These are phyloP conservation scores for Tupaia chinensis DNA, from an alignment of 2,113 vertebrate species.

Conservation along the genomic window DNA sequence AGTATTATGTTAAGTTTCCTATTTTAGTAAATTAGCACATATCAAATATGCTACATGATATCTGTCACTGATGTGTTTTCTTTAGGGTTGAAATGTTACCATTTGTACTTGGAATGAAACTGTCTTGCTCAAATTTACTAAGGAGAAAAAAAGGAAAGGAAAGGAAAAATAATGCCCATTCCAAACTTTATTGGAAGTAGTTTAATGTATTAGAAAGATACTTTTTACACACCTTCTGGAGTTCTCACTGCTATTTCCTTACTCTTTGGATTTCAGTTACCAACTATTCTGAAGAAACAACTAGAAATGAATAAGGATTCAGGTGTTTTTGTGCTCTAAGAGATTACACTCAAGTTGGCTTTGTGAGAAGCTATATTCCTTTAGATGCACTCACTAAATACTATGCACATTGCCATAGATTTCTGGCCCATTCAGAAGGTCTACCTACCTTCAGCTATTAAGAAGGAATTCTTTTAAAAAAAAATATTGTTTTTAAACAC, in stretches of 20 bases:
- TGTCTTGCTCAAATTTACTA: not conserved
- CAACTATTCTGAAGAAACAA: not conserved
- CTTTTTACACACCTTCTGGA: not conserved
- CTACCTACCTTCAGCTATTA: conserved; percentile 46
- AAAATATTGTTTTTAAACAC: conserved; percentile 46
- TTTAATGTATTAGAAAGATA: not conserved
- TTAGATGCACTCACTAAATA: not conserved
- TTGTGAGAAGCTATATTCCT: not conserved
- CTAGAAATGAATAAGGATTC: not conserved
- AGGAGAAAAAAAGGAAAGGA: not conserved
- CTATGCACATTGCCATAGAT: conserved; percentile 33
- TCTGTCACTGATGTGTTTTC: not conserved
- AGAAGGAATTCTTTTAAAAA: conserved; percentile 31
- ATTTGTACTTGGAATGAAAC: conserved; percentile 39
- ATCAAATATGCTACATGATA: not conserved
- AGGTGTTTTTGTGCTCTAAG: not conserved
- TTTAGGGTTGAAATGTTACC: conserved; percentile 19
- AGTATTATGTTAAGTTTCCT: not conserved
- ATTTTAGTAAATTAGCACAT: not conserved
- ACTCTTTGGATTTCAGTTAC: not conserved
- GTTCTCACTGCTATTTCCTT: conserved; percentile 5
- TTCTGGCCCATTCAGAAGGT: conserved; percentile 39
- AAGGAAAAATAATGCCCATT: not conserved
- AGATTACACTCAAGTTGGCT: not conserved
- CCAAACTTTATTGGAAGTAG: conserved; percentile 31